phyloP scores from a whole-genome alignment of 2,888 invertebrate genomes.

The Lithophane semibrunnea region DNA sequence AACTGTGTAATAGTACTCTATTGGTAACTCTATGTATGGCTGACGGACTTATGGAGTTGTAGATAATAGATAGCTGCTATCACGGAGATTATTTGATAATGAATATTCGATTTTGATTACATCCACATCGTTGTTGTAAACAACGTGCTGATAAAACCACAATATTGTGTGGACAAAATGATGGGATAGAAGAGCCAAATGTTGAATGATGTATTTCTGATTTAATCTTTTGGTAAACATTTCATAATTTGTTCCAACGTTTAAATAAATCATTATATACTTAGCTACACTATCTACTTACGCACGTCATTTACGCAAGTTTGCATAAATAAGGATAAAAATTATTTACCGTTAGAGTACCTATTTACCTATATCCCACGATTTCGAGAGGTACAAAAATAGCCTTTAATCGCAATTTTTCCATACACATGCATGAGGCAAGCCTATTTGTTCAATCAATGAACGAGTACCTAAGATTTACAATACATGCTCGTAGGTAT shows the following conservation, averaged over 20 bases:
- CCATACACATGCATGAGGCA: background rate
- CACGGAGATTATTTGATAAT: conserved; percentile 38
- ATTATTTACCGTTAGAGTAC: background rate
- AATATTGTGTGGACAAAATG: conserved; percentile 5
- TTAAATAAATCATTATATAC: conserved; percentile 9
- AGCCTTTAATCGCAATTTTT: background rate
- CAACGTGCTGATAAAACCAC: conserved; percentile 13
- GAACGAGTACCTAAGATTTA: conserved; percentile 20
- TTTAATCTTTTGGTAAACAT: background rate
- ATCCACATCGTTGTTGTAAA: conserved; percentile 18
- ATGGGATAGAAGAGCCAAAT: background rate
- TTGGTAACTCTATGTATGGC: background rate
- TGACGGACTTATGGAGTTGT: background rate
- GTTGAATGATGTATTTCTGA: background rate
- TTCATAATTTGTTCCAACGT: background rate
- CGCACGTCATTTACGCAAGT: conserved; percentile 23
- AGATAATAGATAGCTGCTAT: conserved; percentile 28
- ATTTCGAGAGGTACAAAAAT: conserved; percentile 6
- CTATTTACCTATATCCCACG: conserved; percentile 8
- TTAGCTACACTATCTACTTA: background rate
- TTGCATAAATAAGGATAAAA: conserved; percentile 19
- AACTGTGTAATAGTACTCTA: conserved; percentile 2
- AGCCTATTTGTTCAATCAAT: conserved; percentile 34
- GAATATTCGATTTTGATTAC: conserved; percentile 39
- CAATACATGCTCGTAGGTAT: conserved; percentile 9